These are phyloP conservation scores for Cylas formicarius DNA, from an alignment of 1,140 invertebrate species.

Conservation along the genomic window DNA sequence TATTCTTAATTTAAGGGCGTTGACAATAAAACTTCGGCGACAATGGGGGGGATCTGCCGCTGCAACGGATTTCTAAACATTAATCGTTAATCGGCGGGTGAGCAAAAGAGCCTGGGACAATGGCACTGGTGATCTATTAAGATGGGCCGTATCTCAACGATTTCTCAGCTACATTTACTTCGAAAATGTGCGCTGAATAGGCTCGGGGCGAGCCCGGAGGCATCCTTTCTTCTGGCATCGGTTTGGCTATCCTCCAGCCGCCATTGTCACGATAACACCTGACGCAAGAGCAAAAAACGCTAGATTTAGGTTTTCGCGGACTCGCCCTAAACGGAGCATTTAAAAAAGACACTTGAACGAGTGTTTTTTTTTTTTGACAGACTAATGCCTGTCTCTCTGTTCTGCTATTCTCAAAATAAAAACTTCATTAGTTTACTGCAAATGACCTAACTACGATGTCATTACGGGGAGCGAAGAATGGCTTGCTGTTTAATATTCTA, in stretches of 20 bases:
- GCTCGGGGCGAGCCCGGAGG: slow-evolving; percentile 12
- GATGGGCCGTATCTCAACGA: slow-evolving; percentile 42
- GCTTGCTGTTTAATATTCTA: too few relatives aligned
- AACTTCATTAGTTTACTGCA: too few relatives aligned
- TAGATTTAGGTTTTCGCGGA: slow-evolving; percentile 8
- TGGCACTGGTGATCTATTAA: slow-evolving; percentile 39
- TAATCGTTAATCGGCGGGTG: slow-evolving; percentile 41
- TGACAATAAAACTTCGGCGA: slow-evolving; percentile 32
- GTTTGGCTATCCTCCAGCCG: slow-evolving; percentile 21
- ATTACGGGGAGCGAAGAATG: too few relatives aligned
- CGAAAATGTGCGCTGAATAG: slow-evolving; percentile 37
- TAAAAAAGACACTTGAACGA: too few relatives aligned
- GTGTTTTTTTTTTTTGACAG: too few relatives aligned
- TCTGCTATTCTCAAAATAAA: too few relatives aligned
- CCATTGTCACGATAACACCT: slow-evolving; percentile 22
- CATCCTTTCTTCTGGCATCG: slow-evolving; percentile 17
- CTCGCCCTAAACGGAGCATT: too few relatives aligned
- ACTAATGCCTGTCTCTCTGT: too few relatives aligned
- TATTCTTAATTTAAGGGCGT: too few relatives aligned
- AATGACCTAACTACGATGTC: too few relatives aligned
- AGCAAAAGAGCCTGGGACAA: slow-evolving; percentile 33
- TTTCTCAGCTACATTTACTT: slow-evolving; percentile 44
- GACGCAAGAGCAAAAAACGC: slow-evolving; percentile 11
- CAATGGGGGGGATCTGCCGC: too few relatives aligned
- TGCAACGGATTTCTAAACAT: slow-evolving; percentile 37